Conservation (phyloP, 2,113 vertebrate species). For the Hymenochirus boettgeri region DNA sequence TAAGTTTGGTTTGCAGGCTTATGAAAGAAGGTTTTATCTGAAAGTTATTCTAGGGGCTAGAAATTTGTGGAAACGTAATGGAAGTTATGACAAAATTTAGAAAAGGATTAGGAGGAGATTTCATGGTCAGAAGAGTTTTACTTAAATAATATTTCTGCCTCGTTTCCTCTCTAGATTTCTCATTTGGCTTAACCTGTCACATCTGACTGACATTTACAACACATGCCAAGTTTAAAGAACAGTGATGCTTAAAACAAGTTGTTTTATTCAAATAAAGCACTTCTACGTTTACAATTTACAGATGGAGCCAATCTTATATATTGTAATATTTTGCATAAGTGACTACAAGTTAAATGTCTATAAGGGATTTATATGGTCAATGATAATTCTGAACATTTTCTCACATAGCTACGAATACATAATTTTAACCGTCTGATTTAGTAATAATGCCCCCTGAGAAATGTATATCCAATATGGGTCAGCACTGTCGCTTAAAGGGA, state of each 20-base stretch:
- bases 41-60: background rate
- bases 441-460: no score
- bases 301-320: no score
- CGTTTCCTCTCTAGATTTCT: background rate
- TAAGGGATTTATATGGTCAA: no score
- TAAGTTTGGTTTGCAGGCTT: background rate
- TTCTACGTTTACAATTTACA: no score
- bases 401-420: no score
- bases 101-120: background rate
- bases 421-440: no score
- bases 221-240: background rate
- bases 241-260: background rate
- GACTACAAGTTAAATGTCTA: no score
- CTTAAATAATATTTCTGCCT: background rate
- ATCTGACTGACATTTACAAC: background rate
- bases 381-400: no score
- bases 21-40: background rate
- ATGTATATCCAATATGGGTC: no score
- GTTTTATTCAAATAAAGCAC: no score
- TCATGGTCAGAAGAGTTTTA: background rate
- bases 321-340: no score
- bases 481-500: no score
- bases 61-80: background rate
- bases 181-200: constrained; percentile 1
- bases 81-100: background rate